These are phyloP conservation scores for Pollachius pollachius DNA, from an alignment of 2,113 vertebrate species.

Conservation along the genomic window DNA sequence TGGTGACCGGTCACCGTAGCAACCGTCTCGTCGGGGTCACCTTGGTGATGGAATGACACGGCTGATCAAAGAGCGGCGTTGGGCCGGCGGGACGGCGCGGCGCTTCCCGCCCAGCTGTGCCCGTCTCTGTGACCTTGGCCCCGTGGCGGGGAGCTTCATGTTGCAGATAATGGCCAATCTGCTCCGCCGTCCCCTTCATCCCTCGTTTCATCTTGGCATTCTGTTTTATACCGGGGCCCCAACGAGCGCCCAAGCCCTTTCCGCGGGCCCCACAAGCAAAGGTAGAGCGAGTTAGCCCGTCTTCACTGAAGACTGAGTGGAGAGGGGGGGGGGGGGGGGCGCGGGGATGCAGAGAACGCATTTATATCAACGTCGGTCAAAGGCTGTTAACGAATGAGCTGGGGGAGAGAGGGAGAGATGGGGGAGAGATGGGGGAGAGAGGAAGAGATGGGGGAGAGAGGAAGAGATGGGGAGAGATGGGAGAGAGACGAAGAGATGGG, in stretches of 20 bases:
- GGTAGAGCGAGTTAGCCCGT: not conserved
- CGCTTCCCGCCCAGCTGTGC: constrained; percentile 53
- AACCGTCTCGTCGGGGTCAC: constrained; percentile 56
- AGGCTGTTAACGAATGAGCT: constrained; percentile 20
- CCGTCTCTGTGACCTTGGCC: constrained; percentile 60
- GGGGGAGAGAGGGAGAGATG: not conserved
- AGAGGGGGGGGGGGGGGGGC: not conserved
- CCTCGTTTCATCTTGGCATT: constrained; percentile 50
- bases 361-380: constrained; percentile 30
- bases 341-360: constrained; percentile 6
- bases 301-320: constrained; percentile 5
- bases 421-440: too few relatives aligned
- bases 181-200: constrained; percentile 52
- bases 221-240: constrained; percentile 21
- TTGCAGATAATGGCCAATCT: constrained; percentile 61
- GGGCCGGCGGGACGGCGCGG: constrained; percentile 55
- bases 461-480: too few relatives aligned
- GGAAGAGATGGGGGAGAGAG: too few relatives aligned
- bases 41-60: constrained; percentile 61
- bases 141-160: constrained; percentile 41
- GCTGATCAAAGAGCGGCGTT: constrained; percentile 67
- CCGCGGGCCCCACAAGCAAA: constrained; percentile 23
- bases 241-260: constrained; percentile 16
- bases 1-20: constrained; percentile 28
- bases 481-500: too few relatives aligned